Evolutionary conservation across 2,113 vertebrate genomes (phyloP).

Genomic region (Progne subis): DNA sequence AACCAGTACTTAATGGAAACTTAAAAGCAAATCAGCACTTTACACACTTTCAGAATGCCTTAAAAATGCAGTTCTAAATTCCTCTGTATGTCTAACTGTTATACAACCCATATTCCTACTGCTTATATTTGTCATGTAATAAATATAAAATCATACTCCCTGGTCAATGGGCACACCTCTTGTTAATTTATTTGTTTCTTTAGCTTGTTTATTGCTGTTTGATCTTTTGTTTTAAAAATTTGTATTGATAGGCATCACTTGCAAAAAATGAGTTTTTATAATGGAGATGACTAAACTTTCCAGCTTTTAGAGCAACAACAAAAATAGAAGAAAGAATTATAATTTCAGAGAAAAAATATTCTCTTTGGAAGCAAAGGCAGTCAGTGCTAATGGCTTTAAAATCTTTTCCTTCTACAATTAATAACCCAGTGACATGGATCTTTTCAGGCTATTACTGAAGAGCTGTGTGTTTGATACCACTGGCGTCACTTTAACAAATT

Average conservation of each 20-base stretch:
- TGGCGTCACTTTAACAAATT: constrained; percentile 49
- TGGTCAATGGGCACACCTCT: neutral
- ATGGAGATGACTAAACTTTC: neutral
- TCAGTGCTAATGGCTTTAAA: constrained; percentile 12
- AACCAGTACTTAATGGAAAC: neutral
- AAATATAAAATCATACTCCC: neutral
- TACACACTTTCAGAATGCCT: neutral
- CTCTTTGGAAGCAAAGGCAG: constrained; percentile 10
- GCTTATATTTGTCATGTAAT: neutral
- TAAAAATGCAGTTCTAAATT: neutral
- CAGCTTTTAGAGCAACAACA: neutral
- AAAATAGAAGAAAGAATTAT: neutral
- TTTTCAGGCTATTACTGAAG: constrained; percentile 42
- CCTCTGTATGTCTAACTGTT: neutral
- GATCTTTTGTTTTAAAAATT: neutral
- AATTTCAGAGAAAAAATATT: neutral
- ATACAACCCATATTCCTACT: neutral
- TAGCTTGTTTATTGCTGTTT: neutral
- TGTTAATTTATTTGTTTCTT: neutral
- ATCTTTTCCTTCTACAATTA: constrained; percentile 30
- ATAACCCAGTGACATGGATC: constrained; percentile 49
- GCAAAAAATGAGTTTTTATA: neutral
- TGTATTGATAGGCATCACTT: neutral
- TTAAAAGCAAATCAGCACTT: neutral
- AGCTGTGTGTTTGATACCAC: constrained; percentile 20